These are phyloP conservation scores for Drosophila subobscura DNA, from an alignment of 1,140 invertebrate species.

Conservation along the genomic window DNA sequence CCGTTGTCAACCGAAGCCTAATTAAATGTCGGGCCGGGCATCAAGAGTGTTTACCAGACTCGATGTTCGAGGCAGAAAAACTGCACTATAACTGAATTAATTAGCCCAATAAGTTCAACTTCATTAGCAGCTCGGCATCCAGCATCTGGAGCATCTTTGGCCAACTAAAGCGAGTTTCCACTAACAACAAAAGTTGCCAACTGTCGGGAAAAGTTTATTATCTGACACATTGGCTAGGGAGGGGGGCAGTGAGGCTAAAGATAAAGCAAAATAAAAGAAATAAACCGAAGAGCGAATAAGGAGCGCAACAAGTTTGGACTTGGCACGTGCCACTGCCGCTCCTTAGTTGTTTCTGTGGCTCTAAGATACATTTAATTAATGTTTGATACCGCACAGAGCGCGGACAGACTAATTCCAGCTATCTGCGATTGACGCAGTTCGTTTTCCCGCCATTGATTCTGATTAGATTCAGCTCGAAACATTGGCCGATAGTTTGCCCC, in stretches of 20 bases:
- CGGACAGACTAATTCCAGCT: slow-evolving; percentile 6
- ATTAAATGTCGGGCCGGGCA: slow-evolving; percentile 54
- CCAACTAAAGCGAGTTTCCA: slow-evolving; percentile 13
- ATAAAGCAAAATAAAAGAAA: slow-evolving; percentile 18
- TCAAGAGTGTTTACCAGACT: no score
- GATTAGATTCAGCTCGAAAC: slow-evolving; percentile 43
- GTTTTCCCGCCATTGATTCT: slow-evolving; percentile 33
- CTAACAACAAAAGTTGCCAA: slow-evolving; percentile 35
- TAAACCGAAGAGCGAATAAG: slow-evolving; percentile 7
- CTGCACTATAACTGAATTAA: slow-evolving; percentile 64
- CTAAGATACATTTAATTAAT: slow-evolving; percentile 52
- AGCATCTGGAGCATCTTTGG: slow-evolving; percentile 5
- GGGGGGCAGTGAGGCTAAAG: neutral
- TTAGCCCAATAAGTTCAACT: slow-evolving; percentile 63
- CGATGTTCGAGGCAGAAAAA: slow-evolving; percentile 44
- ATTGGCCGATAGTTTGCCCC: slow-evolving; percentile 6
- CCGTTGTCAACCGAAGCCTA: slow-evolving; percentile 60
- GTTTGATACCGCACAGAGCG: slow-evolving; percentile 34
- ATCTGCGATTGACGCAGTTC: slow-evolving; percentile 37
- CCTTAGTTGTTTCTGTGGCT: neutral
- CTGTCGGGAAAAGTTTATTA: slow-evolving; percentile 42
- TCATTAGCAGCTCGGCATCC: slow-evolving; percentile 47
- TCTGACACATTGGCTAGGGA: slow-evolving; percentile 13
- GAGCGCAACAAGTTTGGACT: neutral
- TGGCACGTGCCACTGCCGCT: slow-evolving; percentile 32